Base-by-base conservation (phyloP, 1,140 invertebrate genomes). In the Battus philenor region DNA sequence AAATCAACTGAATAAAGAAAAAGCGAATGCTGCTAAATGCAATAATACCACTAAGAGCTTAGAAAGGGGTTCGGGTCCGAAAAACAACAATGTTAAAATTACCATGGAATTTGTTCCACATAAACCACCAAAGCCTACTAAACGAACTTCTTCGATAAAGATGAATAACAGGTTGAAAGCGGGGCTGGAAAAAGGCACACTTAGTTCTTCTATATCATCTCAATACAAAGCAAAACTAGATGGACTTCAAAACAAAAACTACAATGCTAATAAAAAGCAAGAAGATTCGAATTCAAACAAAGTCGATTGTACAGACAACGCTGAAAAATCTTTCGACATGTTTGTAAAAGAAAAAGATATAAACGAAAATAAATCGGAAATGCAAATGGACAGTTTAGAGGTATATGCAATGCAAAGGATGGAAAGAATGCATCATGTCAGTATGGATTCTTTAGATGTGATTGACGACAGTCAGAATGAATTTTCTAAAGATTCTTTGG, bases 301-400 rank as follows among this genome's bases (percentile, higher is more conserved):
- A 26, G 48, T 78, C 17, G 76, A 79, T 31, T 2, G 44, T 10
- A 26, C 50, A 6, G 82, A 85, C 18, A 68, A 50, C 7, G 65
- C 67, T 4, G 88, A 89, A 45, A 89, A 88, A 43, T 86, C 84
- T 2, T 89, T 90, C 47, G 87, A 89, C 33, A 84, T 89, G 59
- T 89, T 87, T 51, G 87, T 90, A 1, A 77, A 87, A 24, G 89
- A 89, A 60, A 89, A 88, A 54, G 88, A 89, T 15, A 74, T 87
- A 5, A 88, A 86, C n/a, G 87, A 89, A 47, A 89, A 90, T 53
- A 86, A 81, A 59, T 87, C 84, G 29, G 86, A 87, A 69, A 86
- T 87, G 8, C 83, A 86, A 69, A 87, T 90, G 87, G 88, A 90
- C 39, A 88, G 87, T 44, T 66, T 90, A 5, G 88, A 89, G 65